Base-by-base conservation (phyloP, 2,797 vertebrate genomes). In the Microctenopoma lineatum region DNA sequence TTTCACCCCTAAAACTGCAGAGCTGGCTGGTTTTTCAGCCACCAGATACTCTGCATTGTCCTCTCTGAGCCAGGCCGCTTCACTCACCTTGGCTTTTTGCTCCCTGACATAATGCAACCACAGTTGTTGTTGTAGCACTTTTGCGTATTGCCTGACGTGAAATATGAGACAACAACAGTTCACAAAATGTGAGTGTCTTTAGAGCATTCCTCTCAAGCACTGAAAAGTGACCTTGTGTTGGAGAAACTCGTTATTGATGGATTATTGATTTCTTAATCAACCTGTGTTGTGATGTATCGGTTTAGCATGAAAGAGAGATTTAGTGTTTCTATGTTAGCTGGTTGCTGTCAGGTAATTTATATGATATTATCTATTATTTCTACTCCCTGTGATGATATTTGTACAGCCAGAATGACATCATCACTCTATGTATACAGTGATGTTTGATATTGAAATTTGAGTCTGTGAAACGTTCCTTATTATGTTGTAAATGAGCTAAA, bases 1-100 rank as follows among this genome's bases (percentile, higher is more conserved):
- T 60, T 70, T 86, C 58, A 66, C 68, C 71, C 68, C 70, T 47
- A 48, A 74, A 81, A 50, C 63, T 65, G 89, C 86, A 87, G 84
- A 85, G 48, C 39, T 14, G 45, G 66, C 39, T 27, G 16, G 7
- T 80, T 82, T 81, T 53, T 9, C 57, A 67, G 63, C 74, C 14
- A 61, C 61, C 70, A 62, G 66, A 73, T 67, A 47, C 55, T 53
- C 72, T 56, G 83, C 72, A 78, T 84, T 84, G 78, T 90, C 62
- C 66, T 15, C 13, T 71, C 70, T 12, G 73, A 83, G 77, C 81
- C 66, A 51, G 57, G 61, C 58, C 44, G 74, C 63, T 63, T 71
- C 68, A 69, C 59, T 84, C 81, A 82, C 77, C 77, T 83, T 84
- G 79, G 2, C 55, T 80, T 75, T 80, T 59, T 58, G 50, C 59